Percentiles rank a stretch among this genome's conserved stretches.
phyloP scores from a whole-genome alignment of 2,797 vertebrate genomes.

The Argentina silus region DNA sequence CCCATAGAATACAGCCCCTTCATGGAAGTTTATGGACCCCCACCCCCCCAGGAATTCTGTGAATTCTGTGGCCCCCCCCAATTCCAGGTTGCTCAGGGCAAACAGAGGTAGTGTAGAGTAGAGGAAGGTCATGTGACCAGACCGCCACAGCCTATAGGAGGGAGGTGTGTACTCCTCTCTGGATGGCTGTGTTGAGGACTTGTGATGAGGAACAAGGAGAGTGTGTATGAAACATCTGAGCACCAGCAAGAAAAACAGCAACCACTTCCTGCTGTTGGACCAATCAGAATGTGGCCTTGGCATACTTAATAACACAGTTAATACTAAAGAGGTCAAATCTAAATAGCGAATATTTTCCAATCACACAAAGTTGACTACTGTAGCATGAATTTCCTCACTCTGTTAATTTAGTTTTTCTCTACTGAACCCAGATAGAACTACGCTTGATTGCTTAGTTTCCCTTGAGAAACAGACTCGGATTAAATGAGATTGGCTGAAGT shows the following conservation, averaged over 20 bases:
- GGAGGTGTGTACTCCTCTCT: neutral
- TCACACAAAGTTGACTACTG: neutral
- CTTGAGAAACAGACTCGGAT: no score
- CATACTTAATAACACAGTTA: neutral
- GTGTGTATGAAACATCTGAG: slow-evolving; percentile 35
- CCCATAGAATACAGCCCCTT: slow-evolving; percentile 56
- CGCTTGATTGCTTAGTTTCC: no score
- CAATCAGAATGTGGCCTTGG: neutral
- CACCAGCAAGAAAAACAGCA: slow-evolving; percentile 52
- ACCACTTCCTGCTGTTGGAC: slow-evolving; percentile 47
- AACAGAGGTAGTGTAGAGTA: neutral
- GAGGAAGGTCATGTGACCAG: slow-evolving; percentile 43
- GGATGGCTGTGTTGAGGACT: neutral
- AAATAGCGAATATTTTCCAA: neutral
- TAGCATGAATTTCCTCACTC: neutral
- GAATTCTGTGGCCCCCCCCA: slow-evolving; percentile 24
- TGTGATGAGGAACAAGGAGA: neutral
- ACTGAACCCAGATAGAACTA: neutral
- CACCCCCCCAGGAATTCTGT: no score
- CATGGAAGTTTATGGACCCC: slow-evolving; percentile 47
- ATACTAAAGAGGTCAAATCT: neutral
- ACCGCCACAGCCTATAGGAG: neutral
- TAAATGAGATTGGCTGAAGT: no score
- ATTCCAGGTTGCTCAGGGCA: slow-evolving; percentile 64
- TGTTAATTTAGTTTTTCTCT: neutral